Evolutionary conservation across 2,113 vertebrate species (phyloP).

Genomic region (Dipodomys spectabilis): DNA sequence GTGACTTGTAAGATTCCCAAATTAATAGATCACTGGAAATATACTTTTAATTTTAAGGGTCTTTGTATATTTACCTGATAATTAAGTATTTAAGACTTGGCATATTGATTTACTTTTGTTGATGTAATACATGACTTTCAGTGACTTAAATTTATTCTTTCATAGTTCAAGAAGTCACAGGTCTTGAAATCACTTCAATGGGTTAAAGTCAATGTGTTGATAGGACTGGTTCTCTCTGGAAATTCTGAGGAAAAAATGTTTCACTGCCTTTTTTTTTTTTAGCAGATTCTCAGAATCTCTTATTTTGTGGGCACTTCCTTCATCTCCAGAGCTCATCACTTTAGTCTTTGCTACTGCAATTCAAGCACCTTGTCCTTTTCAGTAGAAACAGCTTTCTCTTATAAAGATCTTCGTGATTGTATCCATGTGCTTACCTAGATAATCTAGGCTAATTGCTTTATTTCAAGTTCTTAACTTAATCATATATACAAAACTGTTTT

Average conservation of each 20-base stretch:
- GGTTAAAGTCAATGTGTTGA: background rate
- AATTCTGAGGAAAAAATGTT: background rate
- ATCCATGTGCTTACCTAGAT: background rate
- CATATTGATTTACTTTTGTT: background rate
- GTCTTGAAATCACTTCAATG: background rate
- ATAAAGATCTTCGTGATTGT: background rate
- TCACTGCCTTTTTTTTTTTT: background rate
- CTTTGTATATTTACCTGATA: slow-evolving; percentile 17
- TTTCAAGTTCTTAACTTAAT: background rate
- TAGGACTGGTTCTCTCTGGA: background rate
- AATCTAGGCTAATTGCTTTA: background rate
- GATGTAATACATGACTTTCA: background rate
- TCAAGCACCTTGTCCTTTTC: background rate
- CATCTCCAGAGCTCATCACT: background rate
- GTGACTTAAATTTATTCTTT: background rate
- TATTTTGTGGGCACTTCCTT: background rate
- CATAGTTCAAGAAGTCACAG: background rate
- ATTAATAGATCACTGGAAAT: background rate
- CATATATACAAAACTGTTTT: background rate
- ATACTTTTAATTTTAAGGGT: slow-evolving; percentile 21
- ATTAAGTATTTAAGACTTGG: background rate
- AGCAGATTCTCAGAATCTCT: background rate
- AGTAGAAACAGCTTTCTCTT: background rate
- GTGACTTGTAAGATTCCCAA: background rate
- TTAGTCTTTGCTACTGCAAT: background rate